Conservation (phyloP, 2,797 vertebrate genomes). For the Silurus aristotelis region DNA sequence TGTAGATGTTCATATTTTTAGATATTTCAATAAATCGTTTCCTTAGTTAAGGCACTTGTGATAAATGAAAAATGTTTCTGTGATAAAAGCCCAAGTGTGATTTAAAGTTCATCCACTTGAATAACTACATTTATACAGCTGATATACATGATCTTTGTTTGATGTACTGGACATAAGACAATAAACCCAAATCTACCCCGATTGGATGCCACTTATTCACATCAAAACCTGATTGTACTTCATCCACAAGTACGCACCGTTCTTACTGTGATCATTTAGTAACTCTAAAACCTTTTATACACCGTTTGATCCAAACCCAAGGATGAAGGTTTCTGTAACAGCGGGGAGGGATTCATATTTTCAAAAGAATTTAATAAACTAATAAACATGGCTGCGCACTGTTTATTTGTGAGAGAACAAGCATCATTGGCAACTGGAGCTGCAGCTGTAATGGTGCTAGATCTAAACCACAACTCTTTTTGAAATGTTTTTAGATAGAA, state of each 20-base stretch:
- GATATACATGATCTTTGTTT: not conserved
- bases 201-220: not conserved
- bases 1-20: not conserved
- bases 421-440: not conserved
- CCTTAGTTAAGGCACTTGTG: not conserved
- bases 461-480: not conserved
- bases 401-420: slow-evolving; percentile 7
- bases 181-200: not conserved
- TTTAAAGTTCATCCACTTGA: not conserved
- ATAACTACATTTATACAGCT: not conserved
- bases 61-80: not conserved
- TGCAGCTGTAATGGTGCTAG: not conserved
- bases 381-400: slow-evolving; percentile 20
- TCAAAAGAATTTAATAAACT: slow-evolving; percentile 24
- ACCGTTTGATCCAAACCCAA: not conserved
- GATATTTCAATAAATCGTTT: not conserved
- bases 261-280: slow-evolving; percentile 1
- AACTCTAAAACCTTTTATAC: not conserved
- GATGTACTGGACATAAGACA: not conserved
- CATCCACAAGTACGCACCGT: not conserved
- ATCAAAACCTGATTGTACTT: slow-evolving; percentile 10
- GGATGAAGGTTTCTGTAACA: slow-evolving; percentile 15
- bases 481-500: slow-evolving; percentile 8
- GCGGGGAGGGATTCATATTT: slow-evolving; percentile 16
- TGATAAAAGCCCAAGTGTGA: not conserved